Base-by-base conservation (phyloP, 2,113 vertebrate genomes). In the Stomatorhinus ivindoensis region DNA sequence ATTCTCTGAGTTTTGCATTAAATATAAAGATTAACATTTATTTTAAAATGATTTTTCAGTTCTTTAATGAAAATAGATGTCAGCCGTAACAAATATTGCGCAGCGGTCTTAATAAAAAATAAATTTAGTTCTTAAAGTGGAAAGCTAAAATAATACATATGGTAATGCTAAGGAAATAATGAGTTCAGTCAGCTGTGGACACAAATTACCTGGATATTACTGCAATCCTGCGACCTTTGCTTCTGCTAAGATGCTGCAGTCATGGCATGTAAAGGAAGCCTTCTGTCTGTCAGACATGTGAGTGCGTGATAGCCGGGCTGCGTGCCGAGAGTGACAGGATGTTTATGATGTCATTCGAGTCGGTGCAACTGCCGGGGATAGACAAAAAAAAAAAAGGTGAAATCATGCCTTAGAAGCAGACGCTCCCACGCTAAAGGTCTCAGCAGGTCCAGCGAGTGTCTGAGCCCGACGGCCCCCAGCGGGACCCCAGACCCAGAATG, bases 381-480 rank as follows among this genome's bases (percentile, higher is more conserved):
- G 46, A 58, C 3, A 86, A 35, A 35, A 86, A 84, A 35, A 86
- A 84, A 89, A 65, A 89, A 85, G 39, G n/a, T 89, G 88, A 89
- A 55, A 31, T 69, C 55, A 89, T 65, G 31, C 5, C 15, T 24
- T 55, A n/a, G 48, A 84, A 86, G 44, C 55, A 86, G 44, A 39
- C 55, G 4, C 50, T 87, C 85, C n/a, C 50, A 53, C 5, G 47
- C 48, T 39, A 87, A 86, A 55, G 48, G 50, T 87, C 85, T 87
- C 47, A 27, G 50, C 31, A 55, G 50, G 85, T 35, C 85, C 85
- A 21, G 13, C 27, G 6, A 87, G 44, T 21, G 4, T 19, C 17
- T 39, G 55, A 48, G 35, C 15, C 46, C 27, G 15, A 8, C 15
- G 27, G n/a, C n/a, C 61, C 58, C 58, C 83, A 24, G 3, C 3